Evolutionary conservation across 2,113 vertebrate species (phyloP).

Genomic region (Callaeas wilsoni): DNA sequence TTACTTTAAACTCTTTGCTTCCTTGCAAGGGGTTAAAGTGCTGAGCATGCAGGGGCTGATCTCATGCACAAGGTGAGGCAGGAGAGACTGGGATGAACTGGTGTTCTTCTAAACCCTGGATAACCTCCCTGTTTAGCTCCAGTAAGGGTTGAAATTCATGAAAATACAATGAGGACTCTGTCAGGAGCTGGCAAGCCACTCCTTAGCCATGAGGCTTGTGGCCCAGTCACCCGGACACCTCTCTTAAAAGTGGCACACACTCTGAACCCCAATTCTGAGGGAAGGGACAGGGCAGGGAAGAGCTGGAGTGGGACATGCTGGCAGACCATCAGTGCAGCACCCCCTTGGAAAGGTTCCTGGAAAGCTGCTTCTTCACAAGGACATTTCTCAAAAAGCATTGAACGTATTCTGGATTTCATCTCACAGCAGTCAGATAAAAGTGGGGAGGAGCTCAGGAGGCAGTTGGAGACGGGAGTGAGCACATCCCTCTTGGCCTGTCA

Average conservation of each 20-base stretch:
- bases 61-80: neutral
- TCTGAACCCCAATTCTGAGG: rapidly evolving
- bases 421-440: neutral
- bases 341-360: neutral
- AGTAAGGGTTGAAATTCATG: neutral
- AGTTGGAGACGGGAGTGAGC: neutral
- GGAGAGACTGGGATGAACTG: neutral
- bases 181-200: neutral
- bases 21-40: neutral
- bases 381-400: neutral
- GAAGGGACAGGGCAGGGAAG: neutral
- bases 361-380: neutral
- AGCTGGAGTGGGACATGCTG: neutral
- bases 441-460: neutral
- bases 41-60: rapidly evolving
- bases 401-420: neutral
- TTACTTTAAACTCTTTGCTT: neutral
- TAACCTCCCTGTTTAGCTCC: neutral
- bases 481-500: neutral
- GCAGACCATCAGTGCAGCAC: neutral
- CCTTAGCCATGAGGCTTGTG: neutral
- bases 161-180: neutral
- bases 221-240: neutral
- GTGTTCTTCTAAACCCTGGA: neutral
- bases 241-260: neutral